Evolutionary conservation across 2,888 invertebrate genomes (phyloP).

Genomic region (Cheilosia urbana): DNA sequence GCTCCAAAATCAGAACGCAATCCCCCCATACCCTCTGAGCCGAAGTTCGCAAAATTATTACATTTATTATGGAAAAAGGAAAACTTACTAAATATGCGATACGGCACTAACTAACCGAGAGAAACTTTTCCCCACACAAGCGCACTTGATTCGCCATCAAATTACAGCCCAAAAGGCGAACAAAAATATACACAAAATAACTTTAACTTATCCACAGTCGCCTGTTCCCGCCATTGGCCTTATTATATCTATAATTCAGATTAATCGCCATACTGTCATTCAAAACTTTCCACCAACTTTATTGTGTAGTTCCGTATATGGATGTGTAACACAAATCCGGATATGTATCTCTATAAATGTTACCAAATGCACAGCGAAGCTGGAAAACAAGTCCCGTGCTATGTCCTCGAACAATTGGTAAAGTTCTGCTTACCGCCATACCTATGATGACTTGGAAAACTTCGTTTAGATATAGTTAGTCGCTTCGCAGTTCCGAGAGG

Average conservation of each 20-base stretch:
- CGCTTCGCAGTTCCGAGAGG: constrained; percentile 13
- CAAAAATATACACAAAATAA: constrained; percentile 8
- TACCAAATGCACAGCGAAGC: constrained; percentile 29
- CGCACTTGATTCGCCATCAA: constrained; percentile 10
- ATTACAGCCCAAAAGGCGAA: constrained; percentile 7
- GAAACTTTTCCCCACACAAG: constrained; percentile 13
- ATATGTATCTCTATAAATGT: constrained; percentile 9
- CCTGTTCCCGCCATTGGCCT: background rate
- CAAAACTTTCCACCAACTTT: constrained; percentile 50
- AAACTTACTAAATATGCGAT: constrained; percentile 18
- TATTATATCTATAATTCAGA: constrained; percentile 44
- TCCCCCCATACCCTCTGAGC: background rate
- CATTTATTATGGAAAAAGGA: background rate
- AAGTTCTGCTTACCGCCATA: constrained; percentile 63
- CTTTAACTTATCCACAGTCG: background rate
- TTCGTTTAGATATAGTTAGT: constrained; percentile 59
- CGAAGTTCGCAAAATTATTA: constrained; percentile 13
- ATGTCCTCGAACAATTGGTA: constrained; percentile 51
- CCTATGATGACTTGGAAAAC: constrained; percentile 63
- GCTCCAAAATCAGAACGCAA: background rate
- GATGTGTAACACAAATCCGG: constrained; percentile 21
- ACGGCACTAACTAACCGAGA: constrained; percentile 18
- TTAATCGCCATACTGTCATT: constrained; percentile 48
- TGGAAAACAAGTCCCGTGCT: constrained; percentile 1
- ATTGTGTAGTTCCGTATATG: background rate